phyloP scores from a whole-genome alignment of 2,888 invertebrate genomes.

The Ennomos quercinarius region DNA sequence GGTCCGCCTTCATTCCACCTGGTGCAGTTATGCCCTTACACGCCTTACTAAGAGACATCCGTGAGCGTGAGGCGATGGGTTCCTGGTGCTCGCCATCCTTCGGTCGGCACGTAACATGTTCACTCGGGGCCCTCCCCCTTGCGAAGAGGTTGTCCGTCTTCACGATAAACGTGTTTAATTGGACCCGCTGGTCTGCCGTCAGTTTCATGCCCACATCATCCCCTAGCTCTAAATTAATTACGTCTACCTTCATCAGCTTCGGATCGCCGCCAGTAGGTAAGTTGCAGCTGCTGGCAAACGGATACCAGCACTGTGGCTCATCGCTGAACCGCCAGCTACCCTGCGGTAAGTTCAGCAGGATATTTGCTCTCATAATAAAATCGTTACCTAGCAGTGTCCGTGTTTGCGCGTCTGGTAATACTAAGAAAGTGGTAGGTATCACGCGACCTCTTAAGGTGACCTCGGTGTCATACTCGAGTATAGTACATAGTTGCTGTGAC shows the following conservation, averaged over 20 bases:
- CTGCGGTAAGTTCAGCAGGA: slow-evolving; percentile 13
- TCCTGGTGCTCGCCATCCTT: background rate
- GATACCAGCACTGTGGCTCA: background rate
- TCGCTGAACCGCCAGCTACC: slow-evolving; percentile 8
- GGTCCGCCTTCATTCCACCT: no score
- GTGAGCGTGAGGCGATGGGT: no score
- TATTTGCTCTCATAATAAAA: slow-evolving; percentile 8
- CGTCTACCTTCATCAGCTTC: slow-evolving; percentile 10
- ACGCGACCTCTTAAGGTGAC: background rate
- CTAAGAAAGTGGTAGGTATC: background rate
- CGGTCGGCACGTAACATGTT: slow-evolving; percentile 22
- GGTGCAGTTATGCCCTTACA: no score
- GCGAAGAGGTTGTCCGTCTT: slow-evolving; percentile 17
- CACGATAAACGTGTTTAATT: slow-evolving; percentile 8
- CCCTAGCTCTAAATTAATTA: slow-evolving; percentile 1
- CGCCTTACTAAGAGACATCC: no score
- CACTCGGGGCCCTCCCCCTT: slow-evolving; percentile 33
- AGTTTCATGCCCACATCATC: slow-evolving; percentile 7
- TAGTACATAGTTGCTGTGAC: slow-evolving; percentile 2
- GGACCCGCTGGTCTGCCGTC: slow-evolving; percentile 18
- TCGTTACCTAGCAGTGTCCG: slow-evolving; percentile 11
- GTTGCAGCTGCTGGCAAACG: background rate
- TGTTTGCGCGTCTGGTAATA: background rate
- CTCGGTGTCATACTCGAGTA: slow-evolving; percentile 1
- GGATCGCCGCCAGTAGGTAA: slow-evolving; percentile 3